Evolutionary conservation across 2,113 vertebrate species (phyloP), one percentile per base, ranked within the genome.

Genomic region (Xiphorhynchus elegans): DNA sequence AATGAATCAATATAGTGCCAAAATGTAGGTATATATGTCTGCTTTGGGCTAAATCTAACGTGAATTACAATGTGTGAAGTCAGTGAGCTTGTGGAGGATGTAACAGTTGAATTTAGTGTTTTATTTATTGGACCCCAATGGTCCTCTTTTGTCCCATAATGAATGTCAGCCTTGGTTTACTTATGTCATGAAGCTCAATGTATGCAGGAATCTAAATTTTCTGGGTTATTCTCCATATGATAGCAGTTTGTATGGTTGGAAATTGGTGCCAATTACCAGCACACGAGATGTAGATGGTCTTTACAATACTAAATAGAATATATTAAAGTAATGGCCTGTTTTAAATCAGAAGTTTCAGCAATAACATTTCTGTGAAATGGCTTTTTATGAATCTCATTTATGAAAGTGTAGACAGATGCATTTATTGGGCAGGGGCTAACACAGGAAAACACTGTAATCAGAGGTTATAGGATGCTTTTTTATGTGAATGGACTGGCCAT

Each of bases 161-260:
- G 52, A 58, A 46, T 42, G 40, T 37, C 72, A 92, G 20, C 24
- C 58, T 69, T 58, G 5, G 3, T 56, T 76, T 76, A n/a, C 28
- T 24, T 31, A 26, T 19, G 31, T 24, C 20, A 21, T 14, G 12
- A 49, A 74, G n/a, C 73, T 89, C 46, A 42, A 1, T n/a, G 8
- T 25, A 3, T 44, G 21, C 0, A 0, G 10, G 7, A 73, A 83
- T 69, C 29, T 31, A 42, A 25, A 37, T 49, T 73, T 80, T n/a
- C 15, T 76, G 19, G 18, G 2, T 1, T 78, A 56, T 47, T 42
- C 3, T 23, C 25, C 1, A 0, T 63, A 1, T 28, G 9, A 60
- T 49, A 74, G 21, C 25, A n/a, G 50, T 46, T 78, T 17, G 6
- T 84, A 52, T 85, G 52, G 47, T 67, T 60, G 28, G 39, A 84